These are phyloP conservation scores for Andrena dorsata DNA, from an alignment of 2,888 invertebrate species.

Conservation along the genomic window DNA sequence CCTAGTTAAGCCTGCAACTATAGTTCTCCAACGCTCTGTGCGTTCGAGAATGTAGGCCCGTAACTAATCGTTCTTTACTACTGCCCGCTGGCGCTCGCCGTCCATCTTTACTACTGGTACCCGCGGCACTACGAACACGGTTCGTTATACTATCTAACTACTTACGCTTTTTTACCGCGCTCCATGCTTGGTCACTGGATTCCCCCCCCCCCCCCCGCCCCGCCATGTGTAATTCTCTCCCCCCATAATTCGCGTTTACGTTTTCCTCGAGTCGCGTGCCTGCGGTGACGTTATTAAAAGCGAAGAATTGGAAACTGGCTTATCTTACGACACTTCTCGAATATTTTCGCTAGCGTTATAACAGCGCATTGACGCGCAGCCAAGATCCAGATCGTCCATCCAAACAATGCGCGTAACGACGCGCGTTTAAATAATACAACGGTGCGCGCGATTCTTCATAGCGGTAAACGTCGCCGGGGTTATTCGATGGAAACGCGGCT, in stretches of 20 bases:
- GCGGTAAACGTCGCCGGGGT: not conserved
- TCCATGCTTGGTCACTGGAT: no score
- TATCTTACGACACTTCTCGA: constrained; percentile 52
- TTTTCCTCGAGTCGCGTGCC: not conserved
- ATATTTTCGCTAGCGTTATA: constrained; percentile 46
- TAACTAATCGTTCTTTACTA: constrained; percentile 52
- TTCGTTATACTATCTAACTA: not conserved
- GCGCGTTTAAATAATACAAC: constrained; percentile 42
- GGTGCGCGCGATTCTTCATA: not conserved
- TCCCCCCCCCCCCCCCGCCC: fast-evolving
- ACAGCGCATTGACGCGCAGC: constrained; percentile 58
- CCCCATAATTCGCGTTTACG: not conserved
- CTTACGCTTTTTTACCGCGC: no score
- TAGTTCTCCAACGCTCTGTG: not conserved
- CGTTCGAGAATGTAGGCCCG: constrained; percentile 15
- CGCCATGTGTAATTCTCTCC: not conserved
- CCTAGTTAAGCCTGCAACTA: not conserved
- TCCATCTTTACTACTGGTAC: constrained; percentile 53
- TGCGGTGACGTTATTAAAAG: constrained; percentile 56
- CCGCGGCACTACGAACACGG: not conserved
- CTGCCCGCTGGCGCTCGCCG: constrained; percentile 45
- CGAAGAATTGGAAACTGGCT: constrained; percentile 42
- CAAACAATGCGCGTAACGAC: constrained; percentile 39
- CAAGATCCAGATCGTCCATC: constrained; percentile 51
- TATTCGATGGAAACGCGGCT: no score